Evolutionary conservation across 2,113 vertebrate species (phyloP).

Genomic region (Osmerus mordax): DNA sequence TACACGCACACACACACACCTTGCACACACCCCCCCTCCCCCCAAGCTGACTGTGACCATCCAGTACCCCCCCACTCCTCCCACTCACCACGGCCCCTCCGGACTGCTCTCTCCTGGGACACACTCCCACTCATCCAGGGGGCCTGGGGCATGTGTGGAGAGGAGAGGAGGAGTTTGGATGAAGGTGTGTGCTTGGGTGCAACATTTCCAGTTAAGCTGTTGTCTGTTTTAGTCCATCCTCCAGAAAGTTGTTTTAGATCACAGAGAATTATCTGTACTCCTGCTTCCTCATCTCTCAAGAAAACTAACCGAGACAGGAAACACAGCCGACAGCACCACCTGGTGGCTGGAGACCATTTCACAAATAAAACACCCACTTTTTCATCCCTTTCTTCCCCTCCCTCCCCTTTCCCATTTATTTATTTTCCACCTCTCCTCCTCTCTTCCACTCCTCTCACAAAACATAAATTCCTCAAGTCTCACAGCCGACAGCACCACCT

Average conservation of each 20-base stretch:
- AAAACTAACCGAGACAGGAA: too few species aligned
- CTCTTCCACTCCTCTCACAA: constrained; percentile 42
- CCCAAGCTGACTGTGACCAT: constrained; percentile 36
- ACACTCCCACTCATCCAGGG: constrained; percentile 39
- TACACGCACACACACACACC: background rate
- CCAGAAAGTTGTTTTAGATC: too few species aligned
- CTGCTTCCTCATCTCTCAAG: too few species aligned
- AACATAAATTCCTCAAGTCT: constrained; percentile 66
- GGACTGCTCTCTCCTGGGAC: constrained; percentile 41
- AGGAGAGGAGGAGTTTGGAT: constrained; percentile 23
- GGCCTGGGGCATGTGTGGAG: constrained; percentile 26
- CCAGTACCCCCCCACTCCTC: constrained; percentile 23
- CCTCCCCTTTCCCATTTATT: background rate
- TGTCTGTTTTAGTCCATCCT: too few species aligned
- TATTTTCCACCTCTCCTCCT: background rate
- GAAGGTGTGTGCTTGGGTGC: background rate
- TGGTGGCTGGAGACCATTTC: too few species aligned
- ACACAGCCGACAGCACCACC: too few species aligned
- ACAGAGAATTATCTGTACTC: too few species aligned
- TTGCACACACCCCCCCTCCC: constrained; percentile 4
- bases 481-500: too few species aligned
- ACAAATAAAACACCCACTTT: too few species aligned
- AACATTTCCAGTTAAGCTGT: background rate
- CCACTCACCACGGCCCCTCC: constrained; percentile 23
- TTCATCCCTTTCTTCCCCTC: too few species aligned